These are phyloP conservation scores for Thera britannica DNA, from an alignment of 2,888 invertebrate genomes.

Conservation along the genomic window DNA sequence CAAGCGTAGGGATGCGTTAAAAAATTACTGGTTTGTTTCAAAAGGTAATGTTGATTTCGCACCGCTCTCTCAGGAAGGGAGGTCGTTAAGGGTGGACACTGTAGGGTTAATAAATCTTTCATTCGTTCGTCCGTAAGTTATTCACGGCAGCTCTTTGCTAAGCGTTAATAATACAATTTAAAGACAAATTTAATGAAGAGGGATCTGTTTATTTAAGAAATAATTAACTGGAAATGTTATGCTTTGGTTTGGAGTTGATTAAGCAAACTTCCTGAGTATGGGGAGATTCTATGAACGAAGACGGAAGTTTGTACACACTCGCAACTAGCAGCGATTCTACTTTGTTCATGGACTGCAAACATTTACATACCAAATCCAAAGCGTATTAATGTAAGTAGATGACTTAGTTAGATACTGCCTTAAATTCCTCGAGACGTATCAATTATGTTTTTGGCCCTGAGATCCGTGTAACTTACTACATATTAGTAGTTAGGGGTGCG, in stretches of 20 bases:
- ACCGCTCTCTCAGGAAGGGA: constrained; percentile 48
- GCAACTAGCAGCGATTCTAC: not conserved
- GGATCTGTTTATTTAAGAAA: constrained; percentile 39
- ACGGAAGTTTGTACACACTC: constrained; percentile 6
- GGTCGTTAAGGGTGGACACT: constrained; percentile 54
- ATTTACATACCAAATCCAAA: constrained; percentile 1
- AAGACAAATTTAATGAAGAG: constrained; percentile 41
- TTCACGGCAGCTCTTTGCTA: constrained; percentile 50
- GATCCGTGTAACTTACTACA: too few species aligned
- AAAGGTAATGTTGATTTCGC: constrained; percentile 47
- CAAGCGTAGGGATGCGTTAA: constrained; percentile 64
- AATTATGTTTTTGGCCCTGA: not conserved
- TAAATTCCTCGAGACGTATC: not conserved
- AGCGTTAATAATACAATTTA: constrained; percentile 45
- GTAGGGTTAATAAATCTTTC: constrained; percentile 54
- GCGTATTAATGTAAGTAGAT: not conserved
- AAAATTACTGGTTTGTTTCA: constrained; percentile 57
- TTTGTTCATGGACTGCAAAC: constrained; percentile 5
- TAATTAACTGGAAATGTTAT: constrained; percentile 38
- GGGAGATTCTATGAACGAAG: constrained; percentile 10
- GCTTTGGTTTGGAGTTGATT: constrained; percentile 21
- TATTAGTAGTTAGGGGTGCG: not conserved
- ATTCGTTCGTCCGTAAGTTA: constrained; percentile 53
- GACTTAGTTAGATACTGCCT: not conserved
- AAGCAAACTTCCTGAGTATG: constrained; percentile 20